Percentiles rank a stretch among this genome's conserved stretches.
These are phyloP conservation scores for Leptinotarsa defecta DNA, from an alignment of 1,140 invertebrate species.

Conservation along the genomic window DNA sequence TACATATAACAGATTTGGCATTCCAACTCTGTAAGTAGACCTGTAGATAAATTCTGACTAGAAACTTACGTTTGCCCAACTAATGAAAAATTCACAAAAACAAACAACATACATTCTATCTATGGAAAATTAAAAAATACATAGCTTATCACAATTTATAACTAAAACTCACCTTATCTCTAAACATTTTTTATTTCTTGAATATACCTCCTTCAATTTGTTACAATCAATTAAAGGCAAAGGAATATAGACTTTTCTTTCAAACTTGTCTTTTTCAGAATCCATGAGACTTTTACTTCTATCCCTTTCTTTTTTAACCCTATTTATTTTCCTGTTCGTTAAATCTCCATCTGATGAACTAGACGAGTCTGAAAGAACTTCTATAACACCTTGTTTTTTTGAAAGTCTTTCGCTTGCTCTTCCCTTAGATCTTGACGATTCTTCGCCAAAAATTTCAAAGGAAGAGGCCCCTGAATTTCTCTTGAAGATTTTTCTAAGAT, in stretches of 20 bases:
- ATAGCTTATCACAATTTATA: no score
- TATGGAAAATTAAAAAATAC: no score
- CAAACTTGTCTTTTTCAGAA: conserved; percentile 39
- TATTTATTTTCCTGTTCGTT: conserved; percentile 16
- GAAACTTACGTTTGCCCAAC: no score
- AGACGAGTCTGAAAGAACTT: conserved; percentile 32
- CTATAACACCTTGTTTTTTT: conserved; percentile 12
- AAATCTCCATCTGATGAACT: conserved; percentile 23
- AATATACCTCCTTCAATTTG: conserved; percentile 41
- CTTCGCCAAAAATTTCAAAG: background rate
- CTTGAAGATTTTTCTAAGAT: background rate
- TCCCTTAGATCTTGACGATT: background rate
- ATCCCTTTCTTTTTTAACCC: no score
- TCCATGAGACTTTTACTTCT: no score
- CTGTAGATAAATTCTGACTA: no score
- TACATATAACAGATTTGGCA: no score
- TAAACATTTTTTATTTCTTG: conserved; percentile 35
- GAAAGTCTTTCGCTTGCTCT: background rate
- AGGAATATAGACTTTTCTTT: conserved; percentile 33
- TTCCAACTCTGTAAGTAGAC: no score
- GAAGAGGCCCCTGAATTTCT: conserved; percentile 11
- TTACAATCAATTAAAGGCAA: conserved; percentile 40
- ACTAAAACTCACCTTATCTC: conserved; percentile 40
- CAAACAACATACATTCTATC: no score
- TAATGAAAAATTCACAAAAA: no score